phyloP scores from a whole-genome alignment of 2,888 invertebrate genomes.

The Trachelus tabidus region DNA sequence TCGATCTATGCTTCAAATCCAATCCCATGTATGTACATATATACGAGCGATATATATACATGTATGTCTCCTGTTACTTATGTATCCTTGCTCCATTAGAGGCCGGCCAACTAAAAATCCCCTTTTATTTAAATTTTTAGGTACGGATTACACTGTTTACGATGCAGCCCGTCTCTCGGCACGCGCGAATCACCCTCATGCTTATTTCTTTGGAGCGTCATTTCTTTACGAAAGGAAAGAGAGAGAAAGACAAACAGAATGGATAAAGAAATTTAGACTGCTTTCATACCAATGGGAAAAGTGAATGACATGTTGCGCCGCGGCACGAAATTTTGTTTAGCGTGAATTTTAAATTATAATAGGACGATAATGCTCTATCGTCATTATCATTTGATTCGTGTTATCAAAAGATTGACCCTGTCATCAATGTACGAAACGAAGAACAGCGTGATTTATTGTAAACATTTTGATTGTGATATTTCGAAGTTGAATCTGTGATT shows the following conservation, averaged over 20 bases:
- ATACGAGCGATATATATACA: no score
- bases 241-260: background rate
- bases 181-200: slow-evolving; percentile 53
- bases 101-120: slow-evolving; percentile 60
- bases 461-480: background rate
- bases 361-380: background rate
- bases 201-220: slow-evolving; percentile 45
- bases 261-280: background rate
- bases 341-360: background rate
- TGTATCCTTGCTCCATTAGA: slow-evolving; percentile 36
- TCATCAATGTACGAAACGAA: background rate
- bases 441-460: background rate
- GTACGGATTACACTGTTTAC: slow-evolving; percentile 61
- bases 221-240: slow-evolving; percentile 10
- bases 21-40: background rate
- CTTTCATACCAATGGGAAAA: slow-evolving; percentile 6
- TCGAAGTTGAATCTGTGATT: background rate
- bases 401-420: background rate
- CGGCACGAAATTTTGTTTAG: background rate
- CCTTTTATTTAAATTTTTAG: slow-evolving; percentile 63
- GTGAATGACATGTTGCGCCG: background rate
- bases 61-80: background rate
- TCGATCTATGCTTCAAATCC: background rate
- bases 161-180: slow-evolving; percentile 60
- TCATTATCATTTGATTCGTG: background rate